Evolutionary conservation across 2,888 invertebrate species (phyloP).

Genomic region (Thymelicus sylvestris): DNA sequence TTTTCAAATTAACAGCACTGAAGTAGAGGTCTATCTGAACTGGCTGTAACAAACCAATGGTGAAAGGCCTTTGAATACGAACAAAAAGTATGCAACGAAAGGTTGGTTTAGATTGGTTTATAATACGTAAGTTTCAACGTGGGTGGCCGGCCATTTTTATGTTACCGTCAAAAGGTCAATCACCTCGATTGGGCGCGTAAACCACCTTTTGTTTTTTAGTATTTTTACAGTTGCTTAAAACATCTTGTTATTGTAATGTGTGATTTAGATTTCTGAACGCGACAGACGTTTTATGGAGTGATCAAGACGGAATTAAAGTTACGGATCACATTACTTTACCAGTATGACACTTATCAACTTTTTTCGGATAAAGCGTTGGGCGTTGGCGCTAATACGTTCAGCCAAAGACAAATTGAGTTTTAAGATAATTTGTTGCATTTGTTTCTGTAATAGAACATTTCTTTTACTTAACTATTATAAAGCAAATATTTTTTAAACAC

Average conservation of each 20-base stretch:
- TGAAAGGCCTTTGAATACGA: slow-evolving; percentile 1
- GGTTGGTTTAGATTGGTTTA: slow-evolving; percentile 45
- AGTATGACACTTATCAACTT: too few species aligned
- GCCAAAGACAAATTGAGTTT: too few species aligned
- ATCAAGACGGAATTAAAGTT: slow-evolving; percentile 16
- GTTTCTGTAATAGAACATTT: too few species aligned
- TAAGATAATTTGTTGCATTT: too few species aligned
- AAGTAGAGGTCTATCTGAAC: slow-evolving; percentile 46
- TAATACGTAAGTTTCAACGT: slow-evolving; percentile 54
- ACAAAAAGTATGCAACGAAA: slow-evolving; percentile 37
- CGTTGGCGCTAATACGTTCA: too few species aligned
- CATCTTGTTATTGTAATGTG: slow-evolving; percentile 41
- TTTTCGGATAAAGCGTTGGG: too few species aligned
- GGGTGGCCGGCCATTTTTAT: slow-evolving; percentile 78
- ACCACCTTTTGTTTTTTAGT: slow-evolving; percentile 63
- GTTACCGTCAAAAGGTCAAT: slow-evolving; percentile 76
- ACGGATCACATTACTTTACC: background rate
- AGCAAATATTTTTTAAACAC: too few species aligned
- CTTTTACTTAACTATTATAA: too few species aligned
- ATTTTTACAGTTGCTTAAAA: slow-evolving; percentile 58
- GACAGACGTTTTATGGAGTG: slow-evolving; percentile 8
- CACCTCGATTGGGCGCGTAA: slow-evolving; percentile 50
- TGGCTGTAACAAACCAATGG: slow-evolving; percentile 41
- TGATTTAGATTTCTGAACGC: slow-evolving; percentile 2
- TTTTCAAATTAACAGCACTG: slow-evolving; percentile 16